Evolutionary conservation across 2,113 vertebrate species (phyloP), one percentile per base, ranked within the genome.

Genomic region (Phyllostomus hastatus): DNA sequence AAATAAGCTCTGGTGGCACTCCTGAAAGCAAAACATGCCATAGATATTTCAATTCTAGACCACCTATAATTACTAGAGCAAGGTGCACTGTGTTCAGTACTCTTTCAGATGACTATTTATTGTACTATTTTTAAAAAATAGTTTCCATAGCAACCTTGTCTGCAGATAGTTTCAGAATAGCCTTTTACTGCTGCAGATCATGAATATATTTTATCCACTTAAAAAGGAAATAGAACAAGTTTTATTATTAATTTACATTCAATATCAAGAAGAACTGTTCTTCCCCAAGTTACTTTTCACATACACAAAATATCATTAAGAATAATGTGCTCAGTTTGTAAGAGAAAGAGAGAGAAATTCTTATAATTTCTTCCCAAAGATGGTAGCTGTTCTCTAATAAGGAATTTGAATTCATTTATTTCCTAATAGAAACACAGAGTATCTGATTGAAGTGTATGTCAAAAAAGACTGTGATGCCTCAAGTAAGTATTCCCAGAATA

Each of bases 91-190:
- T 50, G 57, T 94, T 97, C 88, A 52, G 89, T 93, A 48, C 93
- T 96, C 91, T 85, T 96, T 96, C 75, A 96, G 94, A 96, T 96
- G 82, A 96, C 75, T 97, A 95, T 97, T 97, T 98, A 97, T 96
- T 94, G 89, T 86, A 94, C 91, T 75, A 80, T 79, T 92, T 43
- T 59, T 12, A 92, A 75, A 86, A 88, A 16, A 16, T 82, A 52
- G 97, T 98, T 97, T 93, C 97, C 93, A 98, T 98, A 93, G 93
- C 89, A 98, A 98, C 96, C 33, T 61, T 85, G 54, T 96, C 96
- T 94, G 97, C 69, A 91, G 91, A 95, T 96, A 95, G 72, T 94
- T 97, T 97, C 85, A 88, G 85, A 93, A 91, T 87, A 96, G 91
- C 95, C 93, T 97, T 97, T 96, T 96, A 93, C 57, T 90, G 95